Base-by-base conservation (phyloP, 2,797 vertebrate genomes). In the Hipposideros larvatus region DNA sequence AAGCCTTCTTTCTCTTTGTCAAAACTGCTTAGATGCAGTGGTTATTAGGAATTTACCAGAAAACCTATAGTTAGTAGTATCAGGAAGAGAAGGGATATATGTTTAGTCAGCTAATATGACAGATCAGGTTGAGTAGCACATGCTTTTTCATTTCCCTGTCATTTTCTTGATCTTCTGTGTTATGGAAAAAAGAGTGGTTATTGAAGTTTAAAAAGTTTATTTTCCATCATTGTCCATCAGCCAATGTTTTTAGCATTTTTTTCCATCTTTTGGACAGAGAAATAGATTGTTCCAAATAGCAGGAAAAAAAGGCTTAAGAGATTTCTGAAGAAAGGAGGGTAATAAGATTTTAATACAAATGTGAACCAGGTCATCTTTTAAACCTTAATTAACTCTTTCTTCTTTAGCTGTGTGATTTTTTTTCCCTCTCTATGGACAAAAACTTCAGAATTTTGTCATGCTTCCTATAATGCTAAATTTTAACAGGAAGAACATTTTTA, bases 41-140 rank as follows among this genome's bases (percentile, higher is more conserved):
- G 96, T 96, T 96, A 95, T 96, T 96, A 96, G 79, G 96, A 97
- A 97, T 94, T 96, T 93, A 94, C 89, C 65, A 77, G 85, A 94
- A 96, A 94, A 91, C 79, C 86, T 95, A 70, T 87, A 91, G 91
- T 89, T 94, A 89, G 93, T 96, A 90, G 51, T 95, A 95, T 94
- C 88, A 75, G 24, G 41, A 68, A 80, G 73, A 80, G 51, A 87
- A 74, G 4, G 53, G n/a, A 34, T 53, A 31, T 13, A 34, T 73
- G 59, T 91, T 80, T 87, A 79, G 88, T 88, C 79, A 92, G 96
- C 96, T 91, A 73, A 82, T 63, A 28, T 24, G 86, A 66, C 53
- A 53, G 63, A 57, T 31, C 8, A 4, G 51, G 41, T 74, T 53
- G 61, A 79, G 88, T 19, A 75, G 78, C 7, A 26, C 37, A 37